These are phyloP conservation scores for Drosophila ficusphila DNA, from an alignment of 1,140 invertebrate genomes.

Conservation along the genomic window DNA sequence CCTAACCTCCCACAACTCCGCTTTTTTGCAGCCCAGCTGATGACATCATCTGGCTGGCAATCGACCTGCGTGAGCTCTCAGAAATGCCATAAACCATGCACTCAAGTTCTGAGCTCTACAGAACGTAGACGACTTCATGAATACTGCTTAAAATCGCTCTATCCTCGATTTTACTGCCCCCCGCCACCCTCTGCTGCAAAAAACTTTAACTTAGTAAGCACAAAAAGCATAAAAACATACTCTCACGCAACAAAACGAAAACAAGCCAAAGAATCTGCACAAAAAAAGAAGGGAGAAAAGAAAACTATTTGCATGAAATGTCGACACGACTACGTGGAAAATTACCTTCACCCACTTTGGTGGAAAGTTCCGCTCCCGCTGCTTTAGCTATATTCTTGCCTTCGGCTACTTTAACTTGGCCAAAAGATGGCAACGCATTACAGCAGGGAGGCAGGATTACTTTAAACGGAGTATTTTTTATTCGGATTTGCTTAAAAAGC, in stretches of 20 bases:
- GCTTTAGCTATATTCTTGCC: conserved; percentile 4
- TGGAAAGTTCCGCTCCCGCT: conserved; percentile 41
- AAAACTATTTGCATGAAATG: conserved; percentile 70
- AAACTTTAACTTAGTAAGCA: conserved; percentile 4
- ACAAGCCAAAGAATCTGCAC: conserved; percentile 6
- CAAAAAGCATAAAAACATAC: neutral
- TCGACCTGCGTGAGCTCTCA: conserved; percentile 32
- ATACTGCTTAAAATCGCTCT: conserved; percentile 19
- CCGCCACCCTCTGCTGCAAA: neutral
- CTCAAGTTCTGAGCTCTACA: conserved; percentile 14
- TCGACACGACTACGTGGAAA: conserved; percentile 63
- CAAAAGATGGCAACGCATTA: conserved; percentile 21
- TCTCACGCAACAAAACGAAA: conserved; percentile 21
- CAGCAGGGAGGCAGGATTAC: conserved; percentile 7
- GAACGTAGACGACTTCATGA: conserved; percentile 27
- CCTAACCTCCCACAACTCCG: conserved; percentile 2
- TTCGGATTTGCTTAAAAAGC: neutral
- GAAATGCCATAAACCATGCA: conserved; percentile 44
- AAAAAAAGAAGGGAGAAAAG: conserved; percentile 22
- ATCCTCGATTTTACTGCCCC: conserved; percentile 1
- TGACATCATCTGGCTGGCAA: conserved; percentile 33
- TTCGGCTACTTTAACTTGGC: conserved; percentile 20
- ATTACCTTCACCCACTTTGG: conserved; percentile 73
- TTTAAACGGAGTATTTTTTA: conserved; percentile 19
- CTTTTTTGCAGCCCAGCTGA: conserved; percentile 2